Conservation (phyloP, 2,797 vertebrate species). For the Oophaga sylvatica region DNA sequence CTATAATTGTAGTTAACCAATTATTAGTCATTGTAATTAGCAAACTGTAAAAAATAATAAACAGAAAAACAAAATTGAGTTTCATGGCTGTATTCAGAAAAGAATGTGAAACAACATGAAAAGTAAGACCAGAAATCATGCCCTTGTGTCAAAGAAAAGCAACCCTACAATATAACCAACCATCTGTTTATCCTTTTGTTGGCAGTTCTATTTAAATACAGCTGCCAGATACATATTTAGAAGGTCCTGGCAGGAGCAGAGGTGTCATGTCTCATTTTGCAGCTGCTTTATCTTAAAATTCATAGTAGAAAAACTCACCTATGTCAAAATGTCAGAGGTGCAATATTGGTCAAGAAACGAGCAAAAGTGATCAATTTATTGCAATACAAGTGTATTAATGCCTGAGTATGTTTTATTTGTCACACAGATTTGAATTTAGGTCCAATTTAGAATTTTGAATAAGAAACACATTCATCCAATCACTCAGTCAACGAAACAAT, state of each 20-base stretch:
- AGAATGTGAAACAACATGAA: constrained; percentile 6
- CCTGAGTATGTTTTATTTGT: background rate
- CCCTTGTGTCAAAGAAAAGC: constrained; percentile 50
- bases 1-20: background rate
- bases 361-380: background rate
- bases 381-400: background rate
- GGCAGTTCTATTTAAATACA: constrained; percentile 40
- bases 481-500: background rate
- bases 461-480: background rate
- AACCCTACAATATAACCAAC: constrained; percentile 50
- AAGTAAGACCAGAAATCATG: constrained; percentile 18
- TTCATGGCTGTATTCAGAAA: background rate
- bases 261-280: constrained; percentile 52
- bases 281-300: constrained; percentile 42
- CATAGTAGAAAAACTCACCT: constrained; percentile 2
- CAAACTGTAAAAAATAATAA: background rate
- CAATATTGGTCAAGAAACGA: background rate
- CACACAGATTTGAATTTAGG: background rate
- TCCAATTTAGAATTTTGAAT: background rate
- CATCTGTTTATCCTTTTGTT: constrained; percentile 57
- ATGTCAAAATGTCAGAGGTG: constrained; percentile 20
- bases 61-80: background rate
- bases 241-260: constrained; percentile 44
- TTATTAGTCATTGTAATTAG: background rate
- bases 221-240: constrained; percentile 52